Conservation (phyloP, 2,113 vertebrate species). For the Oxygymnocypris stewartii region DNA sequence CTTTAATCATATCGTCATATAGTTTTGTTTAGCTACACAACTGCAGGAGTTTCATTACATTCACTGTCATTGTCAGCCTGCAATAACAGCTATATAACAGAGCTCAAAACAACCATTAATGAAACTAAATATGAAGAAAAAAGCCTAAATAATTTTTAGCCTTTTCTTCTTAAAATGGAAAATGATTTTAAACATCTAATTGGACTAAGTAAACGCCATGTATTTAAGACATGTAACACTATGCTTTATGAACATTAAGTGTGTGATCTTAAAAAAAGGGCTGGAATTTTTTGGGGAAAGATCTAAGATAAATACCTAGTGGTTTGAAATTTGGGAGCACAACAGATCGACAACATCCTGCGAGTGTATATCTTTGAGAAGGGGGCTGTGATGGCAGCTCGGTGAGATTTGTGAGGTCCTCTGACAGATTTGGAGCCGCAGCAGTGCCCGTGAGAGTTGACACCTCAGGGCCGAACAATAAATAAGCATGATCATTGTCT, state of each 20-base stretch:
- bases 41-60: background rate
- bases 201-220: background rate
- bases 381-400: background rate
- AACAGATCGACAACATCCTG: background rate
- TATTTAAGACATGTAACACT: background rate
- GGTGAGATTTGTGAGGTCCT: conserved; percentile 23
- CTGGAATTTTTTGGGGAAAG: background rate
- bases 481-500: conserved; percentile 44
- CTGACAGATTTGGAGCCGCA: conserved; percentile 10
- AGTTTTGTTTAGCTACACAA: background rate
- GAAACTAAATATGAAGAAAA: background rate
- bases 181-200: background rate
- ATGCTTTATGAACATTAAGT: background rate
- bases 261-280: background rate
- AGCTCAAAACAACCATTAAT: background rate
- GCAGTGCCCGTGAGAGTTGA: background rate
- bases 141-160: background rate
- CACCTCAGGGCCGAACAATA: conserved; percentile 47
- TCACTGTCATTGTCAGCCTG: no score
- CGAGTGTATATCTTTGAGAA: background rate
- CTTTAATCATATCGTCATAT: background rate
- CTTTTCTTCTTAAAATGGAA: background rate
- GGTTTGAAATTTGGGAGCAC: background rate
- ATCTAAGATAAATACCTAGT: background rate
- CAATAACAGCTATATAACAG: background rate